phyloP scores from a whole-genome alignment of 2,113 vertebrate genomes.

The Phrynosoma platyrhinos region DNA sequence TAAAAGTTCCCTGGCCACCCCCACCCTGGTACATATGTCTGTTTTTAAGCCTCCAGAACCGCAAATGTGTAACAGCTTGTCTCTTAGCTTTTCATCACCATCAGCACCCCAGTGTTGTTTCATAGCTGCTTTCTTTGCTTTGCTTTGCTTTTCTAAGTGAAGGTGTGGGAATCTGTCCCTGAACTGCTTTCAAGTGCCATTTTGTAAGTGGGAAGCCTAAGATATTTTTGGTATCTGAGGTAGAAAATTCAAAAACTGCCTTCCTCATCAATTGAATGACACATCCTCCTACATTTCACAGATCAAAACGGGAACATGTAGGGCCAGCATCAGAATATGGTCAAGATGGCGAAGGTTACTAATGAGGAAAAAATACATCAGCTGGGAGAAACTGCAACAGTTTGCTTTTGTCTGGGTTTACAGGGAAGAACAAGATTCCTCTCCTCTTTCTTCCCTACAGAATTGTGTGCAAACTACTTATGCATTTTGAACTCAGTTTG shows the following conservation, averaged over 20 bases:
- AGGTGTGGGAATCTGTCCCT: conserved; percentile 29
- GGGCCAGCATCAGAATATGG: too few relatives aligned
- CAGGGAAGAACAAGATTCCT: too few relatives aligned
- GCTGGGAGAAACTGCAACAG: too few relatives aligned
- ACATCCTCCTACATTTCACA: too few relatives aligned
- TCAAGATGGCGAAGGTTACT: too few relatives aligned
- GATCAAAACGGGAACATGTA: too few relatives aligned
- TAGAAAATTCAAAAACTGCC: not conserved
- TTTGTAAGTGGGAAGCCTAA: not conserved
- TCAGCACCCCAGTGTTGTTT: not conserved
- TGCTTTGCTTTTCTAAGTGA: not conserved
- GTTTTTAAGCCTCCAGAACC: conserved; percentile 21
- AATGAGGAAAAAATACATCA: too few relatives aligned
- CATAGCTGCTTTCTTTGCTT: not conserved
- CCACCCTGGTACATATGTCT: not conserved
- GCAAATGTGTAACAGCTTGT: conserved; percentile 25
- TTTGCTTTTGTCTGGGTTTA: too few relatives aligned
- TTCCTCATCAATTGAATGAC: not conserved
- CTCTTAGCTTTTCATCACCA: not conserved
- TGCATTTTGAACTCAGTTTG: too few relatives aligned
- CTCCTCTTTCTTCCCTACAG: too few relatives aligned
- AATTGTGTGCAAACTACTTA: too few relatives aligned
- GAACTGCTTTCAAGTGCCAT: conserved; percentile 34
- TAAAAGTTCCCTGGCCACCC: not conserved
- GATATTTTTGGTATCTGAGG: not conserved